Conservation (phyloP, 2,797 vertebrate species). For the Myiotriccus ornatus region DNA sequence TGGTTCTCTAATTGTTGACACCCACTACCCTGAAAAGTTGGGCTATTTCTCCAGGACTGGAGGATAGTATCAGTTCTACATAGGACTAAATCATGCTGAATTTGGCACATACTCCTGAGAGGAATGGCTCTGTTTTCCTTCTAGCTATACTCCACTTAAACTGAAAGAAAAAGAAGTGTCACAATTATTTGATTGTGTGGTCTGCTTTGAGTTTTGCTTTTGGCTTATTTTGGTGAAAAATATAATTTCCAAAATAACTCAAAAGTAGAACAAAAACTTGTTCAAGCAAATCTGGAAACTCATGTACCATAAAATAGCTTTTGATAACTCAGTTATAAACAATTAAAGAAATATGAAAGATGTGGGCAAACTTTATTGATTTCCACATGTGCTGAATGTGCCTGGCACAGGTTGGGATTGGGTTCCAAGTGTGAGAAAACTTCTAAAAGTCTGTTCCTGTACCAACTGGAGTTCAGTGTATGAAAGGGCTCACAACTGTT, state of each 20-base stretch:
- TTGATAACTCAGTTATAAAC: background rate
- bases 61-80: background rate
- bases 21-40: background rate
- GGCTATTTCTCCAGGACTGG: background rate
- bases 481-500: background rate
- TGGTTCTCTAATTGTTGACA: background rate
- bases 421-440: background rate
- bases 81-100: background rate
- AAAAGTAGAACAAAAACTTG: background rate
- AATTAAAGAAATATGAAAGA: background rate
- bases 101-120: background rate
- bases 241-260: background rate
- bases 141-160: background rate
- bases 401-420: background rate
- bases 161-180: background rate
- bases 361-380: background rate
- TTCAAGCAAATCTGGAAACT: background rate
- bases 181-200: background rate
- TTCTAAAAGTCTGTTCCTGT: background rate
- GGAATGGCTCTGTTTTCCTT: background rate
- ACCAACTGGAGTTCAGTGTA: accelerated
- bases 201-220: background rate
- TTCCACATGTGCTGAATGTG: background rate
- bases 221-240: background rate
- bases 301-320: background rate